Evolutionary conservation across 2,113 vertebrate genomes (phyloP).

Genomic region (Mungos mungo): DNA sequence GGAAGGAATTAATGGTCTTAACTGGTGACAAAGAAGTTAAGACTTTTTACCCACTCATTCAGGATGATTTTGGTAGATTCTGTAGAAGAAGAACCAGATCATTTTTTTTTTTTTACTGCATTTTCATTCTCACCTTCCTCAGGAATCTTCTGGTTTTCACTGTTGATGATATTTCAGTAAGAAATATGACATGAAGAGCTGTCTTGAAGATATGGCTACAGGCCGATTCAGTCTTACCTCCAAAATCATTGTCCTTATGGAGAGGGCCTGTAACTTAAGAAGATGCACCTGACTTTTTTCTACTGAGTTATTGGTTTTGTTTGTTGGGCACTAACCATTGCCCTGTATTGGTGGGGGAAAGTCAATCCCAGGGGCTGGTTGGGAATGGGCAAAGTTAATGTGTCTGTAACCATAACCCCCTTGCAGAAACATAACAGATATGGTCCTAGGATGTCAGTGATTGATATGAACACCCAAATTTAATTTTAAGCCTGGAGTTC

Average conservation of each 20-base stretch:
- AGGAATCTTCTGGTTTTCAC: background rate
- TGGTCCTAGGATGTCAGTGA: background rate
- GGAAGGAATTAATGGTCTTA: background rate
- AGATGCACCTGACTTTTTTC: background rate
- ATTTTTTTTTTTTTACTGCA: background rate
- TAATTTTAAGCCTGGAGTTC: slow-evolving; percentile 9
- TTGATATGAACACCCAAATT: background rate
- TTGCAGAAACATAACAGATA: background rate
- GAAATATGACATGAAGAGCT: background rate
- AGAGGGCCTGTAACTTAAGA: background rate
- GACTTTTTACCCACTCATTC: background rate
- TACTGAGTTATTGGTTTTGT: background rate
- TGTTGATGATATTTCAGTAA: background rate
- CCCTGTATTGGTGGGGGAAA: background rate
- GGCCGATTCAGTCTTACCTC: background rate
- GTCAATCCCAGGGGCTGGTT: background rate
- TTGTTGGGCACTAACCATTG: background rate
- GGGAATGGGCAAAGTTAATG: background rate
- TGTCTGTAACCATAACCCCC: background rate
- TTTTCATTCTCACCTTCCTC: background rate
- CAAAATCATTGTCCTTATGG: background rate
- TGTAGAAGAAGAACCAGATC: background rate
- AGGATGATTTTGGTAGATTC: background rate
- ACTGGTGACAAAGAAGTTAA: background rate
- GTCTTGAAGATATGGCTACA: background rate